These are phyloP conservation scores for Ursus arctos DNA, from an alignment of 2,113 vertebrate species.

Conservation along the genomic window DNA sequence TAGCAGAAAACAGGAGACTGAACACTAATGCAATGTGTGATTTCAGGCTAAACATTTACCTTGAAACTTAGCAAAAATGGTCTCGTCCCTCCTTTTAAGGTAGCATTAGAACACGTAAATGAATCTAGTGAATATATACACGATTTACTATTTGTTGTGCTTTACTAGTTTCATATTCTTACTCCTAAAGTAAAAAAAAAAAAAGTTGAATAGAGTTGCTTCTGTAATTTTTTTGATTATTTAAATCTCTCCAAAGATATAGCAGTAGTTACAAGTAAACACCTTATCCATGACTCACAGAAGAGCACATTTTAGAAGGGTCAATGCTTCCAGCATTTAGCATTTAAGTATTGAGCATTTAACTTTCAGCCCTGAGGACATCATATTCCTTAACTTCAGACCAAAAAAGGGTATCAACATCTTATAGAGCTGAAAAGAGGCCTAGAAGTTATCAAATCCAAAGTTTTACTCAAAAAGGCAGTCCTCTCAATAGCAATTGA, in stretches of 20 bases:
- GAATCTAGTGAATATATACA: not conserved
- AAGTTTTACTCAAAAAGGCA: not conserved
- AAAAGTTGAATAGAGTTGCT: not conserved
- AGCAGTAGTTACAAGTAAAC: not conserved
- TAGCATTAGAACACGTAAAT: not conserved
- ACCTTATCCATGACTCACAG: not conserved
- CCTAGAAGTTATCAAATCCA: not conserved
- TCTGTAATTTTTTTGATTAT: not conserved
- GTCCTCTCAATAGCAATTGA: not conserved
- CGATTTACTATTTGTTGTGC: slow-evolving; percentile 5
- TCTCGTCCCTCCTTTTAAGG: not conserved
- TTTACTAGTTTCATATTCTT: not conserved
- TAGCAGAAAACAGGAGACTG: slow-evolving; percentile 1
- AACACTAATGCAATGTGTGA: not conserved
- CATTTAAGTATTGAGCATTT: not conserved
- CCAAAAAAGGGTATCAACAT: not conserved
- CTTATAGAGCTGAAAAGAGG: not conserved
- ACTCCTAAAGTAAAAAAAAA: not conserved
- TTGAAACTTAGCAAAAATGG: not conserved
- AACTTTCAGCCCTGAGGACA: not conserved
- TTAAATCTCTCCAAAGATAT: slow-evolving; percentile 6
- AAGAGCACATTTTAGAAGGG: not conserved
- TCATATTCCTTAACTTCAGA: not conserved
- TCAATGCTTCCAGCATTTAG: not conserved
- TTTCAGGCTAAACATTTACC: slow-evolving; percentile 11